Evolutionary conservation across 1,140 invertebrate genomes (phyloP).

Genomic region (Pemphigus obesinymphae): DNA sequence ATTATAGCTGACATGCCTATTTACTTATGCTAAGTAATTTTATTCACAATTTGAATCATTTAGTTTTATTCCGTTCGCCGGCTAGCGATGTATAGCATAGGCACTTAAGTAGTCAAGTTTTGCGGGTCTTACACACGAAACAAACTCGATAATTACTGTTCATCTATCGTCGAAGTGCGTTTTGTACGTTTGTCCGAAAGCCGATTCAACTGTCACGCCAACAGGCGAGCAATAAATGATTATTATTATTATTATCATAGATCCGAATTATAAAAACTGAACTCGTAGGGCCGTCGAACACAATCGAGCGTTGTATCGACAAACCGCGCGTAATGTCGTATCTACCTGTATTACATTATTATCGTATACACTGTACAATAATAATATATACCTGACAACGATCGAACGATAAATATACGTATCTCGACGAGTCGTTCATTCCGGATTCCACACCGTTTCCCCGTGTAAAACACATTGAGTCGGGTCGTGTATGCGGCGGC

Average conservation of each 20-base stretch:
- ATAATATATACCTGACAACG: neutral
- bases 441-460: conserved; percentile 15
- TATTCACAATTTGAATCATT: no score
- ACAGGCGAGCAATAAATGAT: neutral
- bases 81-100: no score
- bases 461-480: neutral
- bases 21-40: no score
- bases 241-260: no score
- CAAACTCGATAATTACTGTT: no score
- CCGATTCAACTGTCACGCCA: neutral
- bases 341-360: no score
- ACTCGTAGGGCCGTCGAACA: neutral
- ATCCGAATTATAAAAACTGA: neutral
- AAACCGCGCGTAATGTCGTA: neutral
- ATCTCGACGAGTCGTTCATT: neutral
- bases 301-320: conserved; percentile 17
- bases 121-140: no score
- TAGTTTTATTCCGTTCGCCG: no score
- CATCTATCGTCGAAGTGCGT: neutral
- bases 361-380: neutral
- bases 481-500: conserved; percentile 1
- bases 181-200: neutral
- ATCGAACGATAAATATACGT: neutral
- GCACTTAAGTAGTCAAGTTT: no score
- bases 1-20: no score